Evolutionary conservation across 1,140 invertebrate genomes (phyloP), one percentile per base, ranked within the genome.

Genomic region (Cydia amplana): DNA sequence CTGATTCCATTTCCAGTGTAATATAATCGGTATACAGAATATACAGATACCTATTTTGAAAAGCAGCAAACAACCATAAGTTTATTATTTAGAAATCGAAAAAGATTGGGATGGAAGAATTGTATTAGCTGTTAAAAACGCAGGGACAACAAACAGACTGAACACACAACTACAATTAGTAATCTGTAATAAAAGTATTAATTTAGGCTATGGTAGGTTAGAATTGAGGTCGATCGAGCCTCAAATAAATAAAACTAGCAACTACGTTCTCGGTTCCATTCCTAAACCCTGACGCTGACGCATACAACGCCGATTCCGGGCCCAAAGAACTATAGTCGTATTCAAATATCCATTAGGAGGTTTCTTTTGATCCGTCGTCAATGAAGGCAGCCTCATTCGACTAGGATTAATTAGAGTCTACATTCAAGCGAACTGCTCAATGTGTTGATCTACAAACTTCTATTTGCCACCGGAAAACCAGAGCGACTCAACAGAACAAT

Each of bases 311-410:
- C 64, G 65, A 40, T 18, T 36, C 65, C 64, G 25, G 28, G 6
- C 64, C 70, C 67, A 79, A 83, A 83, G 80, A 81, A 84, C 80
- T 83, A 82, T 81, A 72, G 82, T 77, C 75, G 84, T 78, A 86
- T 89, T 91, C 87, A 90, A 90, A 91, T 91, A 86, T 83, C 84
- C 87, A 91, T 91, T 89, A 90, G 80, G 80, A 85, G 81, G 83
- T 85, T 90, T 88, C 87, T 89, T 89, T 89, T 86, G 85, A 89
- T 84, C 83, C 79, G 75, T 64, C 82, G 79, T 84, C 82, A 84
- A 83, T 85, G 80, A 88, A 81, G 74, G 79, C 77, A 80, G 79
- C 80, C 82, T 83, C 79, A 80, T 86, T 89, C 83, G 85, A 87
- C 83, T 77, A 80, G 86, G 87, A 91, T 91, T 90, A 90, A 91